Base-by-base conservation (phyloP, 1,140 invertebrate genomes). In the Meloidogyne floridensis region DNA sequence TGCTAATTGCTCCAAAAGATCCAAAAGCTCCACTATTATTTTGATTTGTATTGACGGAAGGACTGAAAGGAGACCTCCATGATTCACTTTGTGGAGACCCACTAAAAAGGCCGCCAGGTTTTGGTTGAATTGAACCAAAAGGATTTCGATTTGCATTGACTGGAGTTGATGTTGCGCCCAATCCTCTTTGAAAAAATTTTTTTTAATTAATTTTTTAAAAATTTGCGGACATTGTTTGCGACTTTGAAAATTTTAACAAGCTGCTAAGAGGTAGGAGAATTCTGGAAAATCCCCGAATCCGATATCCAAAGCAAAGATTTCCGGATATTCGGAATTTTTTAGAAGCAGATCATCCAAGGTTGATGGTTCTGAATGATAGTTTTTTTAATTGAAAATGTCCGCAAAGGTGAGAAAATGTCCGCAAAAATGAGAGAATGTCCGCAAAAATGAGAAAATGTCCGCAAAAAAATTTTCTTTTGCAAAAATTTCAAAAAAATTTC, bases 101-200 rank as follows among this genome's bases (percentile, higher is more conserved):
- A 32, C 32, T 32, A 75, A 81, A 80, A 13, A 56, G 18, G 32
- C 42, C 13, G 9, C 3, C 32, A 42, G 77, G 13, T 42, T 47
- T 71, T 18, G 20, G 11, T 4, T 32, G 56, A 13, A 79, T 79
- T 47, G 77, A 74, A 5, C 80, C 80, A 20, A 80, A 80, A 56
- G 80, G 80, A 65, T 80, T 80, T 47, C 42, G 18, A n/a, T 53
- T 74, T 13, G 76, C 47, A 54, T 69, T 43, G 0, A 74, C 42
- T 71, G 72, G 80, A 2, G 80, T 76, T 2, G 56, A 74, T 13
- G 80, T 70, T 15, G 18, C 10, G 1, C 80, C 80, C 15, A 77
- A 15, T 5, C 76, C 76, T 42, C 76, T 51, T 11, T 70, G 18
- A 32, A 18, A 4, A 18, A 65, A n/a, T 65, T n/a, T n/a, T n/a